These are phyloP conservation scores for Leptosomus discolor DNA, from an alignment of 2,113 vertebrate genomes.

Conservation along the genomic window DNA sequence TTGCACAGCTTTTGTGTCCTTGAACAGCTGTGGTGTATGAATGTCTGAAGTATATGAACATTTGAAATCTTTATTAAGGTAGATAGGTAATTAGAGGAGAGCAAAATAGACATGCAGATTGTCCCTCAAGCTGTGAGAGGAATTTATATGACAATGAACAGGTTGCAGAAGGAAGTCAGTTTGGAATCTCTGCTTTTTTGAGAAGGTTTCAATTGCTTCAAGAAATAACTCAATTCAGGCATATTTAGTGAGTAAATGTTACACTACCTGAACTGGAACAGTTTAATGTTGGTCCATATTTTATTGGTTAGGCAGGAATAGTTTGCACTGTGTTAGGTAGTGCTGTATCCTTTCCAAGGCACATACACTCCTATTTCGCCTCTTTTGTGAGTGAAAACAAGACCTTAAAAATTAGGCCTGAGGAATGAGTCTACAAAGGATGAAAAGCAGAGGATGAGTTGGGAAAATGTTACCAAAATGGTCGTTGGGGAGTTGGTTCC, in stretches of 20 bases:
- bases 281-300: background rate
- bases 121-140: background rate
- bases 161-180: background rate
- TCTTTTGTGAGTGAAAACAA: background rate
- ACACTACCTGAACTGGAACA: background rate
- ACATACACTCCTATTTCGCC: background rate
- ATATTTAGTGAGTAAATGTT: background rate
- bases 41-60: background rate
- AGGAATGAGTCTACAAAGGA: background rate
- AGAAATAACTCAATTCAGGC: background rate
- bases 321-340: background rate
- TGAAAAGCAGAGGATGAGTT: background rate
- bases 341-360: background rate
- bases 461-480: background rate
- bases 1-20: background rate
- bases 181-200: background rate
- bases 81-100: background rate
- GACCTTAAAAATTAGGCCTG: background rate
- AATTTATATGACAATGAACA: background rate
- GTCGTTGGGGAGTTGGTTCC: background rate
- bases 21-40: background rate
- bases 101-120: background rate
- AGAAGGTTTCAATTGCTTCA: background rate
- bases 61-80: background rate
- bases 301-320: background rate